Evolutionary conservation across 1,140 invertebrate species (phyloP), one percentile per base, ranked within the genome.

Genomic region (Eueides isabella): DNA sequence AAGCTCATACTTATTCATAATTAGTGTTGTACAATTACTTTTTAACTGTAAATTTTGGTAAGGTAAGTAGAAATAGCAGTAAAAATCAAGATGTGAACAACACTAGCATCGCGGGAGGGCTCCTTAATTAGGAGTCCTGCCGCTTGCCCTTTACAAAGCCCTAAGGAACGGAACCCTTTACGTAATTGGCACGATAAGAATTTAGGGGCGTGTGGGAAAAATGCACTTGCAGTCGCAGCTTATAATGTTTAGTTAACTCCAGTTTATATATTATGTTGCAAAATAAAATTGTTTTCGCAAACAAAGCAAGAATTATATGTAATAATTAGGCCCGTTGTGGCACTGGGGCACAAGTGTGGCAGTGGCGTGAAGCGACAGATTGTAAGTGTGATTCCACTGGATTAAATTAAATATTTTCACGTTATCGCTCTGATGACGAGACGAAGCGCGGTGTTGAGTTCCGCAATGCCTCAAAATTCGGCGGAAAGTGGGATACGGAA

Each of bases 131-230:
- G 90, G 88, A 89, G 80, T 89, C 90, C 87, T 83, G 86, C 84
- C 85, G 89, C 77, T 87, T 84, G 88, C 88, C 85, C 81, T 89
- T 90, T 85, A 80, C 82, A 72, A 79, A 81, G 73, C 80, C 83
- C 79, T 79, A 83, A 90, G 81, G 82, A 85, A 81, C 76, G 69
- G 73, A 83, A 86, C 80, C 85, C 84, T 85, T 86, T 89, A 67
- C 76, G 75, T 90, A 92, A 92, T 92, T 92, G 90, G 87, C 90
- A 87, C 81, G 89, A 90, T 92, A 92, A 90, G 88, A 90, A 91
- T 89, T 84, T 79, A 82, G 85, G 89, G 88, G 84, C 77, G 84
- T 90, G 85, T 91, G 90, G 86, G 90, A 92, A 92, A 79, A 84
- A 74, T 79, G 82, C 89, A 91, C 79, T 89, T 88, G 76, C 73